Base-by-base conservation (phyloP, 2,797 vertebrate species). In the Synaphobranchus kaupii region DNA sequence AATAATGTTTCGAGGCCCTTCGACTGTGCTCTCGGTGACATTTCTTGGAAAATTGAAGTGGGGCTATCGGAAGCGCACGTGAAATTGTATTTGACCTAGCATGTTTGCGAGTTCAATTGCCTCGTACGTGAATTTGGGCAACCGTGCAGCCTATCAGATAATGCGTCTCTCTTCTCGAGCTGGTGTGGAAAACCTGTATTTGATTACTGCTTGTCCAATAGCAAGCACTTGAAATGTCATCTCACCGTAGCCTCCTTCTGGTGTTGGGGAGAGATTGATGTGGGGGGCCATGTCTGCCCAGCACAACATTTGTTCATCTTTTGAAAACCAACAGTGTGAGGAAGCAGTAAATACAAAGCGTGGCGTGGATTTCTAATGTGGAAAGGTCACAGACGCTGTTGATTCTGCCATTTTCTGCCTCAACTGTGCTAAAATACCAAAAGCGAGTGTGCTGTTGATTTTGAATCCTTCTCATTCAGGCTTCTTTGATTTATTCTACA, bases 401-500 rank as follows among this genome's bases (percentile, higher is more conserved):
- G 92, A 94, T 89, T 91, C 88, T 88, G 85, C 88, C 85, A 60
- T 91, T 88, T 92, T 90, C 90, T 81, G 78, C 78, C 78, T 91
- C 92, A 88, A 91, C 91, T 93, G 93, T 88, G 85, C 81, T n/a
- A 87, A 90, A 89, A 91, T 85, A 86, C 86, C 87, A 73, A 87
- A 56, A 89, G 88, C 76, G 86, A 87, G 50, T 48, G 58, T 82
- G 87, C 31, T 22, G 88, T 58, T 84, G 90, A 92, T 92, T 89
- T 88, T 83, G 89, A 87, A 86, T 88, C 54, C 28, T 68, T 25
- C 22, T 81, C 31, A 20, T 73, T 83, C 52, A 56, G 60, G 84
- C 90, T 92, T 92, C 93, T 91, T 90, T 48, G 89, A 93, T 94
- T 94, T 90, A 91, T 85, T 0, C 81, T 87, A 91, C 91, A 93